phyloP scores from a whole-genome alignment of 2,797 vertebrate genomes.

The Rallus crepitans region DNA sequence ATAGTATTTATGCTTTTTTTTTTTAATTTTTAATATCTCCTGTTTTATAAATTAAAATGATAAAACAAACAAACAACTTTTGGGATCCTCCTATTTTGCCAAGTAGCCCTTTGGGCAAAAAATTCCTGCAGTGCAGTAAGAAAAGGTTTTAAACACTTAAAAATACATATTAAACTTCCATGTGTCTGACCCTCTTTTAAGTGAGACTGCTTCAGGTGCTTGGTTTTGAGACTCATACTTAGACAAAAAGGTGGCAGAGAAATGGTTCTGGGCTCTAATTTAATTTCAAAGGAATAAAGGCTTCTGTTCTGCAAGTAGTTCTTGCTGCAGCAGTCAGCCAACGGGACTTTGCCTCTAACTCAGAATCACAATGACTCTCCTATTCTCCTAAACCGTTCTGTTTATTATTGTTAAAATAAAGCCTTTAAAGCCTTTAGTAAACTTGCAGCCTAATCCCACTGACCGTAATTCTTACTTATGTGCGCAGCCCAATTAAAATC shows the following conservation, averaged over 20 bases:
- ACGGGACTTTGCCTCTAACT: neutral
- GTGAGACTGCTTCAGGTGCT: neutral
- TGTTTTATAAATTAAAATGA: neutral
- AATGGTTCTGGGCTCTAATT: neutral
- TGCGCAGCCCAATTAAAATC: slow-evolving; percentile 44
- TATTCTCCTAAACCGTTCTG: neutral
- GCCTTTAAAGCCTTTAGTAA: slow-evolving; percentile 33
- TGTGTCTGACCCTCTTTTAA: neutral
- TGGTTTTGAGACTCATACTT: neutral
- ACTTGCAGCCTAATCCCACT: slow-evolving; percentile 34
- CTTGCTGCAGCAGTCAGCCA: neutral
- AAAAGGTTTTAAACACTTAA: neutral
- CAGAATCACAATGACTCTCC: slow-evolving; percentile 7
- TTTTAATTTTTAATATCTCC: neutral
- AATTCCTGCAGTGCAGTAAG: neutral
- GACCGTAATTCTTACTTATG: slow-evolving; percentile 24
- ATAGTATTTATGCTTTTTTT: neutral
- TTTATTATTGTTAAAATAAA: slow-evolving; percentile 58
- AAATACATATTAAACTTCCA: neutral
- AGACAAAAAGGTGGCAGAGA: neutral
- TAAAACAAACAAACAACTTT: accelerated
- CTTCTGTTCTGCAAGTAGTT: neutral
- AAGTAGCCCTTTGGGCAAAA: neutral
- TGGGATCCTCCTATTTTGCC: neutral
- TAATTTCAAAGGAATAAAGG: neutral